phyloP scores from a whole-genome alignment of 2,797 vertebrate species.

The Cottoperca gobio region DNA sequence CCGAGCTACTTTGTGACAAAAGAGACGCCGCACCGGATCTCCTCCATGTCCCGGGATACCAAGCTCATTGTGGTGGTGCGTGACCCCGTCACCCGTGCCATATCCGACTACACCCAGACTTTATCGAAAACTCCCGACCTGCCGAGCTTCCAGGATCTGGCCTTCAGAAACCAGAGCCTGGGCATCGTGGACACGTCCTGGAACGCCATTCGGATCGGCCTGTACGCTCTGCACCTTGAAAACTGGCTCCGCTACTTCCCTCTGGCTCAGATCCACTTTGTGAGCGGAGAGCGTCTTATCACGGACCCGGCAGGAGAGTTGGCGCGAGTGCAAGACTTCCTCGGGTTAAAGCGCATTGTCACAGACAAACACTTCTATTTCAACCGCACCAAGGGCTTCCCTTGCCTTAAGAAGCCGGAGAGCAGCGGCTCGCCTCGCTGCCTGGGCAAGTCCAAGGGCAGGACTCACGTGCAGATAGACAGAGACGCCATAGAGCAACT shows the following conservation, averaged over 20 bases:
- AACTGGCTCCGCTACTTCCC: slow-evolving; percentile 95
- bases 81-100: slow-evolving; percentile 93
- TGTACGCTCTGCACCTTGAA: slow-evolving; percentile 92
- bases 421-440: slow-evolving; percentile 90
- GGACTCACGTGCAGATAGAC: slow-evolving; percentile 95
- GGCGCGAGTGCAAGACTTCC: slow-evolving; percentile 94
- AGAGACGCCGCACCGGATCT: slow-evolving; percentile 90
- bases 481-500: slow-evolving; percentile 93
- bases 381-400: slow-evolving; percentile 97
- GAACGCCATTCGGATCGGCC: slow-evolving; percentile 95
- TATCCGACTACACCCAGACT: slow-evolving; percentile 95
- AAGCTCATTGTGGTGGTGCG: slow-evolving; percentile 95
- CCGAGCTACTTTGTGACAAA: slow-evolving; percentile 96
- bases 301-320: slow-evolving; percentile 93
- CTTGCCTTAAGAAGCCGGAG: slow-evolving; percentile 92
- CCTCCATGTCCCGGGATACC: slow-evolving; percentile 89
- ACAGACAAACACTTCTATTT: slow-evolving; percentile 97
- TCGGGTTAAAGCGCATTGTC: slow-evolving; percentile 92
- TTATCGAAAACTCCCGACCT: slow-evolving; percentile 94
- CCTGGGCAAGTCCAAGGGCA: slow-evolving; percentile 95
- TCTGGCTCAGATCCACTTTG: slow-evolving; percentile 94
- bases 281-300: slow-evolving; percentile 93
- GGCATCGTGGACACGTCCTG: slow-evolving; percentile 93
- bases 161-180: slow-evolving; percentile 92
- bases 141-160: slow-evolving; percentile 93